Evolutionary conservation across 2,888 invertebrate species (phyloP), one percentile per base, ranked within the genome.

Genomic region (Neocrepidodera transversa): DNA sequence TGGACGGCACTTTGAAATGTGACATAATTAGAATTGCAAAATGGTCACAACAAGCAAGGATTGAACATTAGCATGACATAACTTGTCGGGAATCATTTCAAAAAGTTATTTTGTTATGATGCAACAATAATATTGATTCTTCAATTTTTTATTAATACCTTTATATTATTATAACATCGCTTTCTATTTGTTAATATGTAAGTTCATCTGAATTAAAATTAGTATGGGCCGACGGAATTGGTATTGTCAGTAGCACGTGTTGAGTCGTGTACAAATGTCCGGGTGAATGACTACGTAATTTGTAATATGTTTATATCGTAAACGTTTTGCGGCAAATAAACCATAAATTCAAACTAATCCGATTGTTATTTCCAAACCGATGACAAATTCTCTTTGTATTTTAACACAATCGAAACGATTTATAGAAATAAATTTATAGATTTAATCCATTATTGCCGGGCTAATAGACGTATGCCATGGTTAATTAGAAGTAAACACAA

Each of bases 331-430:
- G 32, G 11, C 32, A 32, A 32, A 32, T 32, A 32, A 32, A 32
- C 32, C 32, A 32, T 32, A 32, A 32, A 32, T 32, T 32, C 11
- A n/a, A 32, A 32, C 11, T 32, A 32, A 32, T 32, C 32, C 32
- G 32, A 32, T 32, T 32, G 13, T 32, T 32, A 6, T 32, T 32
- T 32, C 13, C 32, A 32, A 10, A 32, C 32, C 32, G 11, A 32
- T 32, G 32, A 32, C 32, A 32, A 32, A 32, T 32, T 32, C 32
- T 32, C 32, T 32, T 32, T 13, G 32, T 13, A 32, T 32, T 32
- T n/a, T 32, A 32, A 32, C 32, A 13, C 32, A 13, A 32, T n/a
- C 13, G 11, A 2, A 32, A 2, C 2, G 4, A 32, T 32, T 32
- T 13, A 6, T 13, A 2, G 32, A 8, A 4, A n/a, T 32, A 32